Evolutionary conservation across 2,113 vertebrate species (phyloP), one percentile per base, ranked within the genome.

Genomic region (Ameiurus melas): DNA sequence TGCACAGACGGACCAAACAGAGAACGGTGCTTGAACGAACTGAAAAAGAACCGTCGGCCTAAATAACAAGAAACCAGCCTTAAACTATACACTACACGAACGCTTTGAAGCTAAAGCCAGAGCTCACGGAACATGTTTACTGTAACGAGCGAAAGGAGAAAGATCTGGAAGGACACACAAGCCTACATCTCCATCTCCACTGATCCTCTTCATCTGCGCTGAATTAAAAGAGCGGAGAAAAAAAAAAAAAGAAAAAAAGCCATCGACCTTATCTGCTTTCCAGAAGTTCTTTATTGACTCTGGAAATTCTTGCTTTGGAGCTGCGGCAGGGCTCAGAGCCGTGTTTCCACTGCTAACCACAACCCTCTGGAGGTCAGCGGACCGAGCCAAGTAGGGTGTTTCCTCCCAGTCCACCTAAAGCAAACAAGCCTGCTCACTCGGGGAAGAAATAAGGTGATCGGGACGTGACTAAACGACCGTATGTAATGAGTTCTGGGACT

Each of bases 291-390:
- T 89, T 94, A 92, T 94, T 94, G 93, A 94, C 92, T 92, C 90
- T 89, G 80, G 85, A 89, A 88, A 89, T 89, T 86, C 91, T 90
- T 91, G 91, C 87, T 89, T 92, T 33, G 43, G 79, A 87, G 90
- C 89, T 89, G 89, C 78, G 87, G 78, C 87, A 88, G 82, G 79
- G 85, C 51, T 17, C 36, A 66, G 75, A 36, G 79, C 89, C 90
- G 90, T 92, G 91, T 94, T 94, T 93, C 86, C 84, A 83, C 89
- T 87, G 36, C 88, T 94, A 94, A 95, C 91, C 53, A 87, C 92
- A 95, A 95, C 93, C 93, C 78, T 90, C 91, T 94, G 93, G 89
- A 91, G 88, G 89, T 90, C 53, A 85, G 47, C n/a, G 25, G 53
- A 85, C 70, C 33, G 39, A 39, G 75, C 81, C 55, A 81, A 8